A percentile compares a stretch with the other conserved stretches of the same genome.
These are phyloP conservation scores for Grantiella picta DNA, from an alignment of 2,113 vertebrate species.

Conservation along the genomic window DNA sequence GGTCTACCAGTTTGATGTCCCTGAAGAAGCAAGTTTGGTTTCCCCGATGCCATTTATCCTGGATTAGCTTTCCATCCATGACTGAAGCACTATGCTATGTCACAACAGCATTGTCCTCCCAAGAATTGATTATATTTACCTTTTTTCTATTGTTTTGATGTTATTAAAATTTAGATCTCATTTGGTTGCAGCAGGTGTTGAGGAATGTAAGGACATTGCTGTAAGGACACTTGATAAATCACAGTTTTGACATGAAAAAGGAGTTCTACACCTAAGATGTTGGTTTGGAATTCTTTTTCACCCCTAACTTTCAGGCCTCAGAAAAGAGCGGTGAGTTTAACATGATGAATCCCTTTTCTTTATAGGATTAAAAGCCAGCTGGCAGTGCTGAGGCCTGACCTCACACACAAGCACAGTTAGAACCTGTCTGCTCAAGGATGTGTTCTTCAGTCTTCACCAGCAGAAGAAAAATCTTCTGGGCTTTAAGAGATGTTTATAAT, in stretches of 20 bases:
- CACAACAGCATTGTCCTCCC: background rate
- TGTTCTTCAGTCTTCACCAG: background rate
- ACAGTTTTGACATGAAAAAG: background rate
- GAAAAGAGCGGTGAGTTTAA: background rate
- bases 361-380: background rate
- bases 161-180: background rate
- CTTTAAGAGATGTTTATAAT: background rate
- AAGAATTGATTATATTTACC: background rate
- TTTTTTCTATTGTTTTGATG: background rate
- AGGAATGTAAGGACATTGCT: background rate
- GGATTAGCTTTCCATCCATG: background rate
- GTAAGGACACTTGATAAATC: background rate
- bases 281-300: background rate
- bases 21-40: background rate
- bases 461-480: background rate
- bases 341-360: background rate
- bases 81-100: background rate
- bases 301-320: background rate
- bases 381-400: background rate
- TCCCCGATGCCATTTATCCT: background rate
- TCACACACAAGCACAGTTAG: fast-evolving
- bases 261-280: background rate
- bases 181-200: background rate
- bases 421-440: background rate
- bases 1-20: background rate